A percentile compares a stretch with the other conserved stretches of the same genome.
Evolutionary conservation across 2,113 vertebrate genomes (phyloP).

Genomic region (Forbesichthys agassizii): DNA sequence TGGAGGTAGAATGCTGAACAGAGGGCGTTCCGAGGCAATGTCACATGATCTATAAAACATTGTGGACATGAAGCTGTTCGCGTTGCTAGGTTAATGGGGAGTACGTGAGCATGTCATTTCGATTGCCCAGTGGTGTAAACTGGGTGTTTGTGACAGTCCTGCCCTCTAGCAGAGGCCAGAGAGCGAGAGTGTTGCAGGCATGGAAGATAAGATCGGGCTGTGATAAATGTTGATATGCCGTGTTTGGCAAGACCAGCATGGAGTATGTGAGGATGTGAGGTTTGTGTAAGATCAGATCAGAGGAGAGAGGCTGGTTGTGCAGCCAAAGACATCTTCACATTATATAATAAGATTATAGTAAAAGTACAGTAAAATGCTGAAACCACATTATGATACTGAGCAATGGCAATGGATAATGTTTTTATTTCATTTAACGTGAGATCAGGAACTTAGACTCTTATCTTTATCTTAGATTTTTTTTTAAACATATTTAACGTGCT

Average conservation of each 20-base stretch:
- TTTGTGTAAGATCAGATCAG: background rate
- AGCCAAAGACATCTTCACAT: too few relatives aligned
- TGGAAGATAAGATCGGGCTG: conserved; percentile 41
- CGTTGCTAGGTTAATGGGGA: conserved; percentile 53
- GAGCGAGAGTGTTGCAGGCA: conserved; percentile 33
- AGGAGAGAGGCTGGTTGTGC: background rate
- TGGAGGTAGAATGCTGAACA: conserved; percentile 28
- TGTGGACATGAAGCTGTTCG: conserved; percentile 43
- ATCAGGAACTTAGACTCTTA: background rate
- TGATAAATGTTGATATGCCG: conserved; percentile 29
- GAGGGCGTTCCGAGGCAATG: conserved; percentile 54
- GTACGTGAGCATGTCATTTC: conserved; percentile 63
- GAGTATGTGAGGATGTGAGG: conserved; percentile 17
- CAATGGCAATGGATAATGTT: too few relatives aligned
- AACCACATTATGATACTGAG: too few relatives aligned
- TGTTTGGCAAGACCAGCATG: conserved; percentile 2
- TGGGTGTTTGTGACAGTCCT: conserved; percentile 35
- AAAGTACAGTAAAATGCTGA: too few relatives aligned
- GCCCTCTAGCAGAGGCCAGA: conserved; percentile 26
- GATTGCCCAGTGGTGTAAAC: conserved; percentile 56
- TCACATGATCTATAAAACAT: conserved; percentile 50
- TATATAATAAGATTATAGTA: too few relatives aligned
- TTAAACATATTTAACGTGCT: conserved; percentile 7
- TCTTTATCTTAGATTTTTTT: background rate
- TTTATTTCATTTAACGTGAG: background rate